Percentiles rank a stretch among this genome's conserved stretches.
Evolutionary conservation across 2,888 invertebrate genomes (phyloP).

Genomic region (Caenorhabditis japonica): DNA sequence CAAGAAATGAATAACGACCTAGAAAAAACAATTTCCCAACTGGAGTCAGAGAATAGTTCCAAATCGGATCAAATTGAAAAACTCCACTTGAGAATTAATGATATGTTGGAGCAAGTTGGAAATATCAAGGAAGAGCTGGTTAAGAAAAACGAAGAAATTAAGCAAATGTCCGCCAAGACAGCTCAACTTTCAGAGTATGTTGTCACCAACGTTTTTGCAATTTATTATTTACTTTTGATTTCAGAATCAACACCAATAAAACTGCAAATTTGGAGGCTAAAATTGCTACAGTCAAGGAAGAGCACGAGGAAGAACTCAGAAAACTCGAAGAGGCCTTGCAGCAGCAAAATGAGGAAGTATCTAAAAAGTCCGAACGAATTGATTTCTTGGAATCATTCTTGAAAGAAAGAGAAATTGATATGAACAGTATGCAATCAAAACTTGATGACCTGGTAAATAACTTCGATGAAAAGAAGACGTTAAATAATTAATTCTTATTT

Average conservation of each 20-base stretch:
- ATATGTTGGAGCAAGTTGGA: conserved; percentile 63
- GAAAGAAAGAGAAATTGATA: conserved; percentile 46
- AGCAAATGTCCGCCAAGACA: conserved; percentile 63
- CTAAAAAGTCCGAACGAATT: conserved; percentile 21
- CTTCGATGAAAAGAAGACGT: too few relatives aligned
- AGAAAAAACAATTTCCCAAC: conserved; percentile 32
- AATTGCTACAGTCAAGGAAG: conserved; percentile 54
- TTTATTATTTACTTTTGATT: too few relatives aligned
- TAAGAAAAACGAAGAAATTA: conserved; percentile 65
- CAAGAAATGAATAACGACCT: conserved; percentile 33
- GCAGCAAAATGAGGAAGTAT: conserved; percentile 35
- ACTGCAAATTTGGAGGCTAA: conserved; percentile 19
- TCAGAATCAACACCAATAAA: conserved; percentile 21
- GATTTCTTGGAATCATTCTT: conserved; percentile 25
- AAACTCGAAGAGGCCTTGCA: conserved; percentile 29
- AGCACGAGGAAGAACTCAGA: conserved; percentile 58
- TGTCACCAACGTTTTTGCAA: neutral
- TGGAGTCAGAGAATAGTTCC: conserved; percentile 30
- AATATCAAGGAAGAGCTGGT: conserved; percentile 62
- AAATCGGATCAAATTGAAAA: conserved; percentile 57
- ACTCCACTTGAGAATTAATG: conserved; percentile 54
- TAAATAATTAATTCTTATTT: conserved; percentile 5
- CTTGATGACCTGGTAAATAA: conserved; percentile 46
- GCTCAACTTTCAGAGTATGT: conserved; percentile 58
- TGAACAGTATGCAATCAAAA: conserved; percentile 34